Percentiles rank a stretch among this genome's conserved stretches.
Conservation (phyloP, 2,113 vertebrate genomes). For the Perca flavescens region DNA sequence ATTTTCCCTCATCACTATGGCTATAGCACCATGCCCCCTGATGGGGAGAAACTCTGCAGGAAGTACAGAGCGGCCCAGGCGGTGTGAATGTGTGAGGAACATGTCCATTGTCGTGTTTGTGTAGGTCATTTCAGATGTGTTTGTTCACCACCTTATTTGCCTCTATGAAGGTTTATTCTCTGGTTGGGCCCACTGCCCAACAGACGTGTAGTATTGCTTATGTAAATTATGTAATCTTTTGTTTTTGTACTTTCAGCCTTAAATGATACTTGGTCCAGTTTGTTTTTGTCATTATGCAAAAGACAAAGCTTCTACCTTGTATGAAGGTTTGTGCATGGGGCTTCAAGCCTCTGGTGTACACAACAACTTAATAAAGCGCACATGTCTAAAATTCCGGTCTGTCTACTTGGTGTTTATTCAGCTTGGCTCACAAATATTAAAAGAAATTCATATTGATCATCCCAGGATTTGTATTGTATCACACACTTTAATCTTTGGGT, state of each 20-base stretch:
- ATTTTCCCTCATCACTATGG: slow-evolving; percentile 87
- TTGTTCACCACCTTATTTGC: slow-evolving; percentile 91
- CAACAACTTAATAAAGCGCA: slow-evolving; percentile 95
- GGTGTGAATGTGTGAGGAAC: slow-evolving; percentile 89
- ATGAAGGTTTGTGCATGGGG: slow-evolving; percentile 84
- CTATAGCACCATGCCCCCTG: slow-evolving; percentile 92
- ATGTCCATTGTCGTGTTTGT: slow-evolving; percentile 83
- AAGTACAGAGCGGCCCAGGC: slow-evolving; percentile 79
- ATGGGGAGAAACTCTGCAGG: slow-evolving; percentile 89
- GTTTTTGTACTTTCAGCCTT: slow-evolving; percentile 95
- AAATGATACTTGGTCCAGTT: slow-evolving; percentile 88
- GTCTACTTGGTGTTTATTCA: slow-evolving; percentile 27
- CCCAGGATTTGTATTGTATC: neutral
- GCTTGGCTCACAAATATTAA: neutral
- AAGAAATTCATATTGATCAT: neutral
- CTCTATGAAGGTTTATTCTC: slow-evolving; percentile 90
- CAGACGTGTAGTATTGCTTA: slow-evolving; percentile 87
- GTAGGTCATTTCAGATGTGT: slow-evolving; percentile 92
- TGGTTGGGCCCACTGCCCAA: slow-evolving; percentile 72
- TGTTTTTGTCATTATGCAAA: slow-evolving; percentile 84
- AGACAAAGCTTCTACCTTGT: slow-evolving; percentile 79
- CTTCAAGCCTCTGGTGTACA: slow-evolving; percentile 87
- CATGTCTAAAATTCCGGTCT: slow-evolving; percentile 82
- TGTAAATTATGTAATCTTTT: slow-evolving; percentile 96
- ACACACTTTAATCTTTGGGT: too few relatives aligned